Evolutionary conservation across 2,888 invertebrate genomes (phyloP).

Genomic region (Hirtodrosophila cameraria): DNA sequence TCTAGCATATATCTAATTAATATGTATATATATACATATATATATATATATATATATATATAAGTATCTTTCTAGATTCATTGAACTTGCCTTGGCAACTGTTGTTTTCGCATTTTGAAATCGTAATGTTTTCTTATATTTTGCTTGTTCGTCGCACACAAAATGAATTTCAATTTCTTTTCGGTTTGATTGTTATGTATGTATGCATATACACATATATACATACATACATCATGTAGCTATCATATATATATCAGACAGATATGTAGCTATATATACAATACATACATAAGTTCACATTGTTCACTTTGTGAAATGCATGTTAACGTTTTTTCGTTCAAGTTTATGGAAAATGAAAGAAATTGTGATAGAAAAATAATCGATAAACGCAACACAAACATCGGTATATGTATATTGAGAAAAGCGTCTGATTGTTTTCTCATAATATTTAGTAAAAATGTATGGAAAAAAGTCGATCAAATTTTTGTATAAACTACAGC

Average conservation of each 20-base stretch:
- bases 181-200: slow-evolving; percentile 12
- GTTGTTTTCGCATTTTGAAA: slow-evolving; percentile 6
- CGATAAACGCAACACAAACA: too few relatives aligned
- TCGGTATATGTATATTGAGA: too few relatives aligned
- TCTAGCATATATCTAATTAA: too few relatives aligned
- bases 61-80: slow-evolving; percentile 8
- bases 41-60: neutral
- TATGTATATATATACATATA: neutral
- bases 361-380: too few relatives aligned
- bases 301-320: slow-evolving; percentile 1
- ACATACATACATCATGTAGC: neutral
- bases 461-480: too few relatives aligned
- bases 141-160: slow-evolving; percentile 38
- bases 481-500: too few relatives aligned
- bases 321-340: too few relatives aligned
- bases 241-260: slow-evolving; percentile 12
- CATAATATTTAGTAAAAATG: too few relatives aligned
- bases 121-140: slow-evolving; percentile 34
- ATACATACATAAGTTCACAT: slow-evolving; percentile 1
- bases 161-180: slow-evolving; percentile 67
- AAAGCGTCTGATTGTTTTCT: too few relatives aligned
- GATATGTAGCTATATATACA: neutral
- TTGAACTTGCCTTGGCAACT: slow-evolving; percentile 13
- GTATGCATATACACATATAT: slow-evolving; percentile 12
- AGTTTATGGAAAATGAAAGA: too few relatives aligned